Evolutionary conservation across 2,113 vertebrate species (phyloP), one percentile per base, ranked within the genome.

Genomic region (Asarcornis scutulata): DNA sequence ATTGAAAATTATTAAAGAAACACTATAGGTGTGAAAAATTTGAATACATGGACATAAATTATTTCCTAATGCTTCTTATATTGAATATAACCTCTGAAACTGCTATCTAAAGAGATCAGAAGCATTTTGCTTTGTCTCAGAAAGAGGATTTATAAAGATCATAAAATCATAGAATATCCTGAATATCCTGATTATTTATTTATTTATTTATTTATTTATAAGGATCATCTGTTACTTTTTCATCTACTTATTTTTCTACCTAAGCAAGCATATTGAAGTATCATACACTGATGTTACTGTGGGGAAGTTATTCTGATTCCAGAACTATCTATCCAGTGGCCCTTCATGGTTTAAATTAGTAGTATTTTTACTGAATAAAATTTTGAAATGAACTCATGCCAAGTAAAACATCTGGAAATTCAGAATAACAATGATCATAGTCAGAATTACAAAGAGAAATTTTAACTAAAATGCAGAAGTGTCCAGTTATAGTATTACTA

Each of bases 321-420:
- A 82, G 74, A 82, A 82, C 62, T 72, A 67, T 59, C 52, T 71
- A 11, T 50, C n/a, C n/a, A 88, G 42, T 82, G 58, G 23, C 34
- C 62, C n/a, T 85, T 62, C 26, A 85, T 93, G 83, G 75, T 85
- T 91, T 48, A 90, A 56, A 79, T 91, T 62, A 91, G 38, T 20
- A 5, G 62, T 91, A 94, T 69, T 92, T 86, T 18, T 36, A 73
- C 23, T 29, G 48, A 84, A 91, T 88, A 75, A 81, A 8, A 6
- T 60, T 75, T 72, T 52, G 9, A 88, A 81, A 82, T 64, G 38
- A 81, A 72, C 0, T 0, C 48, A 46, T 50, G 76, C 79, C 90
- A 96, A 90, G 17, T 58, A 64, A 86, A 96, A 96, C 66, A 84
- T 88, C 95, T 96, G 83, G 80, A 84, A 94, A 87, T 25, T 84